A percentile compares a stretch with the other conserved stretches of the same genome.
Conservation (phyloP, 1,140 invertebrate genomes). For the Watersipora subatra region DNA sequence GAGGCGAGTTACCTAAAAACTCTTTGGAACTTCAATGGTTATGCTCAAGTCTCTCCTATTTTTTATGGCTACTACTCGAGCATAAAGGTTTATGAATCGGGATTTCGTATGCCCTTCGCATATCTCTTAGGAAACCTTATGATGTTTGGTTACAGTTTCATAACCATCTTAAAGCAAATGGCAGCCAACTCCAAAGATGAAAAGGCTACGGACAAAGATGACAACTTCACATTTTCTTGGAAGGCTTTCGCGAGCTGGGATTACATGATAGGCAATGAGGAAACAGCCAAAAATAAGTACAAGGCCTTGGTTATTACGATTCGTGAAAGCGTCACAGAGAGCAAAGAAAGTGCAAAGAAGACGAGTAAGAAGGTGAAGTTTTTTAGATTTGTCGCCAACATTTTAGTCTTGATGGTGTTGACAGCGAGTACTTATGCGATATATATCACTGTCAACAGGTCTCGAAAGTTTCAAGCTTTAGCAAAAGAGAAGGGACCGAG, state of each 20-base stretch:
- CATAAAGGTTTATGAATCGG: conserved; percentile 48
- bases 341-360: background rate
- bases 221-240: conserved; percentile 90
- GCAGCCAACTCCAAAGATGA: conserved; percentile 83
- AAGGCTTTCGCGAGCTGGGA: conserved; percentile 94
- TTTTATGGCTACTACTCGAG: conserved; percentile 91
- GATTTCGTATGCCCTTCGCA: conserved; percentile 73
- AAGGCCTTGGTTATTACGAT: conserved; percentile 58
- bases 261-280: conserved; percentile 88
- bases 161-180: conserved; percentile 90
- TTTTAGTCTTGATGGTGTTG: conserved; percentile 60
- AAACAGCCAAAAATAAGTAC: conserved; percentile 88
- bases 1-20: background rate
- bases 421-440: conserved; percentile 69
- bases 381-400: conserved; percentile 63
- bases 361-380: conserved; percentile 39
- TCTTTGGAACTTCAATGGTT: conserved; percentile 41
- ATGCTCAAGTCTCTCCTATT: conserved; percentile 79
- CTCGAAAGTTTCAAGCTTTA: conserved; percentile 45
- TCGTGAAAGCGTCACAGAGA: background rate
- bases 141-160: conserved; percentile 85
- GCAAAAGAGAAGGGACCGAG: conserved; percentile 8
- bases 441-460: conserved; percentile 63
- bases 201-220: conserved; percentile 78
- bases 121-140: conserved; percentile 78